These are phyloP conservation scores for Nothocercus nigrocapillus DNA, from an alignment of 2,113 vertebrate genomes.

Conservation along the genomic window DNA sequence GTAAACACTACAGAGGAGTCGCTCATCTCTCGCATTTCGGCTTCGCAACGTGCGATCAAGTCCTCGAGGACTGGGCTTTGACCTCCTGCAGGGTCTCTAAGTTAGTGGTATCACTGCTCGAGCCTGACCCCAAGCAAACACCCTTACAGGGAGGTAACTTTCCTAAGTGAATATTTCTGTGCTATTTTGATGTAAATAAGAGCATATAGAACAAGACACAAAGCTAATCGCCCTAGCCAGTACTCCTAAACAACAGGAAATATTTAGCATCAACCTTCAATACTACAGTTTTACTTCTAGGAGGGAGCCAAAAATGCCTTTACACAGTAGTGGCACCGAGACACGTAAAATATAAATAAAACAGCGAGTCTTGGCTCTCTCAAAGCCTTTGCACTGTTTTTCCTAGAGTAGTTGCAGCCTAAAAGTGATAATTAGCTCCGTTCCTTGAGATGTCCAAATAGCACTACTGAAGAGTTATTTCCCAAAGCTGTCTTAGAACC, in stretches of 20 bases:
- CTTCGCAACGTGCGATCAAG: not conserved
- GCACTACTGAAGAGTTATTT: not conserved
- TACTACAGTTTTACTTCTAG: not conserved
- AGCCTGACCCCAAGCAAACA: not conserved
- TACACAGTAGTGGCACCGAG: not conserved
- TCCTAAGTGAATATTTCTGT: not conserved
- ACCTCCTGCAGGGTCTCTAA: not conserved
- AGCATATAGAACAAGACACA: rapidly evolving
- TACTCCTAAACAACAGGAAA: not conserved
- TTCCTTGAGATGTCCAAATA: not conserved
- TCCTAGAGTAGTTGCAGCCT: rapidly evolving
- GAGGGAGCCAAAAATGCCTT: not conserved
- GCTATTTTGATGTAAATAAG: not conserved
- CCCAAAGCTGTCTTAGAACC: not conserved
- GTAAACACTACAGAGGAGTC: not conserved
- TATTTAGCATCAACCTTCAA: not conserved
- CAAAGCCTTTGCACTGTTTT: too few species aligned
- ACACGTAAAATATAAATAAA: not conserved
- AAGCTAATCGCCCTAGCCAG: not conserved
- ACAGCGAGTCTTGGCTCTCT: not conserved
- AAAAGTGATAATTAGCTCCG: not conserved
- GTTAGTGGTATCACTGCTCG: rapidly evolving
- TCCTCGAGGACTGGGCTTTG: not conserved
- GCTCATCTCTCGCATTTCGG: not conserved
- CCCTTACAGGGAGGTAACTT: not conserved